phyloP scores from a whole-genome alignment of 1,140 invertebrate genomes.

The Harlomillsia oculata region DNA sequence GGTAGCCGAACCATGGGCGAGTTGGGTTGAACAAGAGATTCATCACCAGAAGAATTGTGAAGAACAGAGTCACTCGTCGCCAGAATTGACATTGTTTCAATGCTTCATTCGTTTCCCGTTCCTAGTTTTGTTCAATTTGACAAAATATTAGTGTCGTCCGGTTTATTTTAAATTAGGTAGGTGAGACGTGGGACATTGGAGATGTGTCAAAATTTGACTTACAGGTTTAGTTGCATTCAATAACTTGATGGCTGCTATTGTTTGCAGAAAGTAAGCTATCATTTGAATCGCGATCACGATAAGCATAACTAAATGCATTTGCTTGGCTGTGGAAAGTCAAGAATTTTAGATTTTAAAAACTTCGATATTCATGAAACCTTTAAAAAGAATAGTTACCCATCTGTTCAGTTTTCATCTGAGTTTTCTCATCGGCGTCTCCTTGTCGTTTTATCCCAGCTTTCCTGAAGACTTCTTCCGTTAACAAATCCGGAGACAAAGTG shows the following conservation, averaged over 20 bases:
- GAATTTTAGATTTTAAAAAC: not conserved
- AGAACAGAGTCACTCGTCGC: constrained; percentile 5
- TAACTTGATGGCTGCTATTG: constrained; percentile 16
- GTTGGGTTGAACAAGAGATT: not conserved
- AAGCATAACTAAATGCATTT: constrained; percentile 4
- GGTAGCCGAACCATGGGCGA: not conserved
- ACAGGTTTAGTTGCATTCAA: constrained; percentile 21
- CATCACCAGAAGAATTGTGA: constrained; percentile 3
- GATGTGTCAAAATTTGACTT: not conserved
- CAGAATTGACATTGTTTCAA: constrained; percentile 19
- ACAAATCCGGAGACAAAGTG: not conserved
- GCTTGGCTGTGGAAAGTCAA: not conserved
- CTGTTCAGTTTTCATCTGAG: not conserved
- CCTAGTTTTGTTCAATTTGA: not conserved
- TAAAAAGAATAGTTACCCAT: not conserved
- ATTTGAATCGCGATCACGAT: not conserved
- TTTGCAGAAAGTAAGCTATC: constrained; percentile 5
- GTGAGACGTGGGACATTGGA: not conserved
- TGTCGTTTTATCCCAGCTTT: not conserved
- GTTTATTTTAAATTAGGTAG: not conserved
- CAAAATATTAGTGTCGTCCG: not conserved
- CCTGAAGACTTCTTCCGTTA: not conserved
- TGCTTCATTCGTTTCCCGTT: not conserved
- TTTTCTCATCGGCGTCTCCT: not conserved
- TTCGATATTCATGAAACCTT: not conserved